Evolutionary conservation across 2,797 vertebrate species (phyloP).

Genomic region (Thamnophis elegans): DNA sequence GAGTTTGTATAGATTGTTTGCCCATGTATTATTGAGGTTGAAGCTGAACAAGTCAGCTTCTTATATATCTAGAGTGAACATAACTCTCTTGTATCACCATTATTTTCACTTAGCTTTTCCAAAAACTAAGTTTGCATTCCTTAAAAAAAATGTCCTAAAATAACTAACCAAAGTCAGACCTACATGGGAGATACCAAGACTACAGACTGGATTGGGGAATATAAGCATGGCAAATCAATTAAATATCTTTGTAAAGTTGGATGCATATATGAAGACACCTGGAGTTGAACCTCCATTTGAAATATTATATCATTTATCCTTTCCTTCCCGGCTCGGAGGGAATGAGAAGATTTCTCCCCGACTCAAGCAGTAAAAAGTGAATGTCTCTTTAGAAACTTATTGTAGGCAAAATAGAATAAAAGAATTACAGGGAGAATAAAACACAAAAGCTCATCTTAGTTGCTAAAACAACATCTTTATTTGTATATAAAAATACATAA

Average conservation of each 20-base stretch:
- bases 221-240: not conserved
- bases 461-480: not conserved
- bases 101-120: not conserved
- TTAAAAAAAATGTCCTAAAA: not conserved
- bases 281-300: not conserved
- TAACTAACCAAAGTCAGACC: not conserved
- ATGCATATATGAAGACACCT: not conserved
- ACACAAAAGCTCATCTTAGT: not conserved
- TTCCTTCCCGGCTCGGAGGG: not conserved
- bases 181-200: not conserved
- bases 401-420: not conserved
- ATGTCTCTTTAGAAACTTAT: not conserved
- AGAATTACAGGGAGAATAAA: not conserved
- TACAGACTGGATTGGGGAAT: not conserved
- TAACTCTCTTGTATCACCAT: not conserved
- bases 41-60: too few relatives aligned
- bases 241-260: not conserved
- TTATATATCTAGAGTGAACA: not conserved
- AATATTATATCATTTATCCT: not conserved
- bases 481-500: not conserved
- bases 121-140: not conserved
- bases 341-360: not conserved
- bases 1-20: too few relatives aligned
- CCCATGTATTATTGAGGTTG: too few relatives aligned
- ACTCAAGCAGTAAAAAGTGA: not conserved